phyloP scores from a whole-genome alignment of 2,113 vertebrate species.

The Cettia cetti region DNA sequence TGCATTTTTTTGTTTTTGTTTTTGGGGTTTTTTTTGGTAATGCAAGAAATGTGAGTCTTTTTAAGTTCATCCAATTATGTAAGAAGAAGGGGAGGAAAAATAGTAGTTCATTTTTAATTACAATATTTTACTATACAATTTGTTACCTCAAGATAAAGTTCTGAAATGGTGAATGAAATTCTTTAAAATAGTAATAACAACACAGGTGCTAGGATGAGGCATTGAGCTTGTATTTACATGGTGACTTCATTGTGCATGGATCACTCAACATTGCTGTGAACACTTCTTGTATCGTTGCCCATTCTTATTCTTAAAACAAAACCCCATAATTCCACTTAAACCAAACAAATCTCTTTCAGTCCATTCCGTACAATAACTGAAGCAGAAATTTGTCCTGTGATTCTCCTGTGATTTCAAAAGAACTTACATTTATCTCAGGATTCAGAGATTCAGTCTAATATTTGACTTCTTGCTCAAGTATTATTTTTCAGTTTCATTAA shows the following conservation, averaged over 20 bases:
- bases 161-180: not conserved
- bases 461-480: not conserved
- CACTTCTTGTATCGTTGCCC: not conserved
- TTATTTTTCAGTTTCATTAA: not conserved
- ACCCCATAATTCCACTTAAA: not conserved
- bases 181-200: not conserved
- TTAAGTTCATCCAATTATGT: not conserved
- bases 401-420: not conserved
- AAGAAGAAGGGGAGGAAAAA: not conserved
- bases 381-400: not conserved
- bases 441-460: not conserved
- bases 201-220: not conserved
- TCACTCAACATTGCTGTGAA: not conserved
- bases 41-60: not conserved
- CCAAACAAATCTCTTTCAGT: not conserved
- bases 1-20: not conserved
- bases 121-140: not conserved
- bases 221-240: not conserved
- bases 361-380: not conserved
- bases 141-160: not conserved
- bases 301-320: not conserved
- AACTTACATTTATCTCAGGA: not conserved
- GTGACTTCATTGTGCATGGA: not conserved
- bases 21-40: not conserved
- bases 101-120: not conserved